A percentile compares a stretch with the other conserved stretches of the same genome.
Evolutionary conservation across 2,888 invertebrate species (phyloP).

Genomic region (Megamerina dolium): DNA sequence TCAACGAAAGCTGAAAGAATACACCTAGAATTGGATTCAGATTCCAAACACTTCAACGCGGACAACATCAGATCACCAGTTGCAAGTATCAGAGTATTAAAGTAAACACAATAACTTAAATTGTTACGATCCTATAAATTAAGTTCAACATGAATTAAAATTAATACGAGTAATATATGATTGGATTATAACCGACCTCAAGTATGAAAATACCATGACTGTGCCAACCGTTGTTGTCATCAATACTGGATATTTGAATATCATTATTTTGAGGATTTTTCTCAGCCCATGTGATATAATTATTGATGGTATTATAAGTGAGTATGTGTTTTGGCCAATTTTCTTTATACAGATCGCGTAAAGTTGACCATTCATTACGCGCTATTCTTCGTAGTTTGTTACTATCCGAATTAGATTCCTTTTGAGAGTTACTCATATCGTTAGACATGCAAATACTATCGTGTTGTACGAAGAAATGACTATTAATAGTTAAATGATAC

Average conservation of each 20-base stretch:
- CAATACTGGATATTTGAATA: conserved; percentile 23
- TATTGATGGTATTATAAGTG: conserved; percentile 30
- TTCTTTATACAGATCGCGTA: conserved; percentile 26
- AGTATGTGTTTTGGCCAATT: conserved; percentile 30
- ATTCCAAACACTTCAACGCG: conserved; percentile 3
- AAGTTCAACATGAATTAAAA: not conserved
- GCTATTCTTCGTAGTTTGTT: too few species aligned
- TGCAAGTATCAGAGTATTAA: not conserved
- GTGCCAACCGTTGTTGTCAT: conserved; percentile 24
- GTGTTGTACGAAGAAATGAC: too few species aligned
- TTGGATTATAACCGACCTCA: not conserved
- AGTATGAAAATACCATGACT: conserved; percentile 11
- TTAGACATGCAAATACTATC: too few species aligned
- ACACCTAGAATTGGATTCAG: not conserved
- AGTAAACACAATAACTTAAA: not conserved
- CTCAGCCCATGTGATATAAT: conserved; percentile 28
- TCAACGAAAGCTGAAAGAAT: too few species aligned
- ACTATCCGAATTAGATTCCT: too few species aligned
- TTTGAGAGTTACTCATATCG: too few species aligned
- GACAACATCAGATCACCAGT: not conserved
- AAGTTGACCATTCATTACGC: conserved; percentile 16
- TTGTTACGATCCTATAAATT: conserved; percentile 5
- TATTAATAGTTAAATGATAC: too few species aligned
- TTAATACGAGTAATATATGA: not conserved
- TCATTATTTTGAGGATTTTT: conserved; percentile 23